Base-by-base conservation (phyloP, 2,113 vertebrate species). In the Lepus timidus region DNA sequence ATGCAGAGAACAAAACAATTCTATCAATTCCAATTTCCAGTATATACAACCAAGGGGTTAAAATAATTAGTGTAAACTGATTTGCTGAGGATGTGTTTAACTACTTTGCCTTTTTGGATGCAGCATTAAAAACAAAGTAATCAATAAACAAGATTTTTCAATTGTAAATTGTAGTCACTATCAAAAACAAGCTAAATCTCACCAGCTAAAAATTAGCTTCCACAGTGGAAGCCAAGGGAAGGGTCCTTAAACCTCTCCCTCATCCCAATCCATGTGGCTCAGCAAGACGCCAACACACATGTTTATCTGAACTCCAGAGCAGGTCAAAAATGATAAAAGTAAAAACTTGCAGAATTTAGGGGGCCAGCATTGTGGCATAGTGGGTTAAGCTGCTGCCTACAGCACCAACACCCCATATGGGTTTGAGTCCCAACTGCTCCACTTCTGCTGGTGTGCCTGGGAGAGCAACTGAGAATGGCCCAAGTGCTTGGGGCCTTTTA, bases 141-240 rank as follows among this genome's bases (percentile, higher is more conserved):
- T 36, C 73, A 95, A 85, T 55, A 93, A 79, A 6, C 16, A 96
- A 88, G 17, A 27, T 86, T 95, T 91, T 91, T 61, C 78, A 93
- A 90, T 23, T 87, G 5, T 44, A 52, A 90, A 25, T 64, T 90
- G 8, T 39, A 81, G 49, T 22, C 65, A 92, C 29, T 75, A 87
- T 76, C 82, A 96, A 96, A 91, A 92, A 64, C 88, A 93, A 93
- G 67, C 92, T 93, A 97, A 97, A 97, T 96, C 79, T 94, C 65
- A 93, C 64, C 67, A 65, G 94, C 92, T 92, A 94, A 96, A 96
- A 96, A 91, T 84, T 86, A 97, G 95, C 12, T 97, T 96, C 96
- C 96, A 97, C 95, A 97, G n/a, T 96, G 74, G 96, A 97, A 97
- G 97, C 95, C 80, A 85, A 81, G 19, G 13, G 14, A 58, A 39